phyloP scores from a whole-genome alignment of 2,113 vertebrate species.

The Corvus hawaiiensis region DNA sequence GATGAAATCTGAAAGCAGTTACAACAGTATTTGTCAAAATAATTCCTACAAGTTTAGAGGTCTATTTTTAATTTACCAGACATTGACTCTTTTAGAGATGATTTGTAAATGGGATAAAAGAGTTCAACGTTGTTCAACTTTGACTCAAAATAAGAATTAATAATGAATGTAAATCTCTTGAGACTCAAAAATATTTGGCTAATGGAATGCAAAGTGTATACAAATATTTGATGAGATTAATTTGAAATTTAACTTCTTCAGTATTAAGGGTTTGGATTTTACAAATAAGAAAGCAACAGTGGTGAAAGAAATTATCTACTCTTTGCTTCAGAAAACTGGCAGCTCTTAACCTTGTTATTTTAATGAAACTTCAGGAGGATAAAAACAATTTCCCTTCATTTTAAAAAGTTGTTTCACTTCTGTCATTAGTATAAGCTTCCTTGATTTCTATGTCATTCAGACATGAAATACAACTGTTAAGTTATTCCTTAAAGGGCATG shows the following conservation, averaged over 20 bases:
- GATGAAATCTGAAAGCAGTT: neutral
- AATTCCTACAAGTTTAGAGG: neutral
- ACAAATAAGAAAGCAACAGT: neutral
- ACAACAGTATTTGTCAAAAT: neutral
- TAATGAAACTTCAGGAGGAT: neutral
- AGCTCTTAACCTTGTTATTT: neutral
- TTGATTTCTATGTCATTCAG: neutral
- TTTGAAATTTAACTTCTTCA: neutral
- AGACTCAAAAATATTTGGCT: neutral
- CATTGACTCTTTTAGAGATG: neutral
- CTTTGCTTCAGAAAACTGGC: neutral
- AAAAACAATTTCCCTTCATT: neutral
- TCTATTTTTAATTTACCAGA: neutral
- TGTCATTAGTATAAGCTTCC: neutral
- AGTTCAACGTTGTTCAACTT: neutral
- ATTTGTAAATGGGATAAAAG: neutral
- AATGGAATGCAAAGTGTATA: neutral
- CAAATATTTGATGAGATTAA: neutral
- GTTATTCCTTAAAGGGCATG: neutral
- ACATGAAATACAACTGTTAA: neutral
- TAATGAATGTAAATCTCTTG: neutral
- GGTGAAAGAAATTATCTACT: neutral
- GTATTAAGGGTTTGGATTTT: neutral
- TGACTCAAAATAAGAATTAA: neutral
- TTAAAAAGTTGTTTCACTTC: neutral